These are phyloP conservation scores for Xenopus petersii DNA, from an alignment of 2,797 vertebrate species.

Conservation along the genomic window DNA sequence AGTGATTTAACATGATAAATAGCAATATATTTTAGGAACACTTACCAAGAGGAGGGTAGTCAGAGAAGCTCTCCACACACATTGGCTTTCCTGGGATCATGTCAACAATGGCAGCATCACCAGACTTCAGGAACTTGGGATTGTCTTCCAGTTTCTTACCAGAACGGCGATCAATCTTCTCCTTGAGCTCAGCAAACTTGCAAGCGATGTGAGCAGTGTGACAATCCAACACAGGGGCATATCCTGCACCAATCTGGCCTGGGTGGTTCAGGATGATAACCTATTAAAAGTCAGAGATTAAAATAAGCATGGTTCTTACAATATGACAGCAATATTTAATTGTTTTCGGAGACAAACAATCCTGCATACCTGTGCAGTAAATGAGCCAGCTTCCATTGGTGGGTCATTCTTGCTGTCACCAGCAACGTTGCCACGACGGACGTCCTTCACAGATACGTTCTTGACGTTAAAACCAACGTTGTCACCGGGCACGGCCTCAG, in stretches of 20 bases:
- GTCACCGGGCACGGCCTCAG: constrained; percentile 84
- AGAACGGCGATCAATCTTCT: constrained; percentile 90
- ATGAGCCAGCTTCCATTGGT: constrained; percentile 83
- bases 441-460: constrained; percentile 90
- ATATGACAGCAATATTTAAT: no score
- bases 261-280: constrained; percentile 94
- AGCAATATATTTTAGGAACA: no score
- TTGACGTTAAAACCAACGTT: constrained; percentile 92
- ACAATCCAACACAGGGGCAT: constrained; percentile 92
- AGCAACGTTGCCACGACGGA: constrained; percentile 88
- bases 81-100: constrained; percentile 92
- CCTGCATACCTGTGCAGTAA: constrained; percentile 82
- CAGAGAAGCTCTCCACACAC: constrained; percentile 95
- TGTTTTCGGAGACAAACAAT: no score
- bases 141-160: constrained; percentile 93
- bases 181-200: constrained; percentile 90
- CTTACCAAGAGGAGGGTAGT: constrained; percentile 90
- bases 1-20: not conserved
- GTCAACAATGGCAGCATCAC: constrained; percentile 89
- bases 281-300: constrained; percentile 52
- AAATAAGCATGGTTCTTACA: no score
- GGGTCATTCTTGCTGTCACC: constrained; percentile 92
- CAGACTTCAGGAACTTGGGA: constrained; percentile 86
- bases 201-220: constrained; percentile 91
- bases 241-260: constrained; percentile 87